Evolutionary conservation across 1,140 invertebrate species (phyloP).

Genomic region (Drosophila ironensis): DNA sequence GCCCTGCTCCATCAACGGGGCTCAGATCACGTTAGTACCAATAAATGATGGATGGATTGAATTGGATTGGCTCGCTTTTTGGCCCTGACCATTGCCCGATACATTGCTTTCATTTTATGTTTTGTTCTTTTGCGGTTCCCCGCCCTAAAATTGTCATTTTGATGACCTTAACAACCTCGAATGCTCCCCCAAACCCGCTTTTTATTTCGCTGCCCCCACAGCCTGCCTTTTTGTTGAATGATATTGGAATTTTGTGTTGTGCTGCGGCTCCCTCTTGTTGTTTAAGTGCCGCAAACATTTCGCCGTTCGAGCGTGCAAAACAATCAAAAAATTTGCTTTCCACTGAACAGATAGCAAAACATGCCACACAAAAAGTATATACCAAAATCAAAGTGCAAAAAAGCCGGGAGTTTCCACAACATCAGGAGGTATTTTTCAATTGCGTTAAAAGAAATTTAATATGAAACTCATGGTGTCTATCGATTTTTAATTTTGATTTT

Average conservation of each 20-base stretch:
- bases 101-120: constrained; percentile 4
- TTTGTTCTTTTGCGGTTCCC: neutral
- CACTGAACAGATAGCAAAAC: constrained; percentile 33
- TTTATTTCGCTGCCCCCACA: neutral
- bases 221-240: constrained; percentile 34
- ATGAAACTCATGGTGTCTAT: constrained; percentile 56
- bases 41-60: constrained; percentile 25
- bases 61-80: constrained; percentile 11
- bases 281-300: constrained; percentile 55
- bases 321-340: constrained; percentile 53
- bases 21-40: constrained; percentile 1
- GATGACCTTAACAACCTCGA: constrained; percentile 42
- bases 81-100: constrained; percentile 22
- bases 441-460: constrained; percentile 61
- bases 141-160: constrained; percentile 32
- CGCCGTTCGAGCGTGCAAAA: constrained; percentile 17
- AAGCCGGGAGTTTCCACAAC: constrained; percentile 7
- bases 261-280: constrained; percentile 21
- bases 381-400: constrained; percentile 1
- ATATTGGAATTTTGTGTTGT: constrained; percentile 49
- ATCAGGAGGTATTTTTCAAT: constrained; percentile 50
- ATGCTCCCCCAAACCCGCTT: constrained; percentile 9
- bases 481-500: constrained; percentile 60
- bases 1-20: constrained; percentile 19
- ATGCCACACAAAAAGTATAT: neutral